Evolutionary conservation across 2,113 vertebrate species (phyloP), one percentile per base, ranked within the genome.

Genomic region (Pogona vitticeps): DNA sequence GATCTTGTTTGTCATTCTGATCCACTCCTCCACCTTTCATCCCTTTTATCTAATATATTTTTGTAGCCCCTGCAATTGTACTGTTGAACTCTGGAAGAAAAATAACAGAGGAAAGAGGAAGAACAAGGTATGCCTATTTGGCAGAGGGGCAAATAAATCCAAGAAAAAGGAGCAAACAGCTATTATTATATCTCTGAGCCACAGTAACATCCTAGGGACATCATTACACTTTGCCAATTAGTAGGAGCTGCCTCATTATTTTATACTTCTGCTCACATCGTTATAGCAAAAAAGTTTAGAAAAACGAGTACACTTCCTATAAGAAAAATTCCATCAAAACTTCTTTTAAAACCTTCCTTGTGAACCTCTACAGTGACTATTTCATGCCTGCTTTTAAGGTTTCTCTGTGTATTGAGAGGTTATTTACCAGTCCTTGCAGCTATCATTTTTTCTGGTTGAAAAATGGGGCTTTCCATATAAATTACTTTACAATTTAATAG

Each of bases 41-140:
- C 8, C 12, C 71, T 33, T 61, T 65, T 75, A 40, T 75, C 56
- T 61, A 65, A 84, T 76, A 84, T 84, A 76, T 76, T 84, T 36
- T 63, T 84, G 46, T 33, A 65, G 56, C 28, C 36, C 65, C 28
- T 84, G 58, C 26, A 59, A 65, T 42, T 84, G 40, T 28, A 76
- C 6, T 31, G 33, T 1, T 58, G 73, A 52, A 83, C 40, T 46
- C 17, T 81, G 63, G 28, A n/a, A 73, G 52, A 59, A 59, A 3
- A 23, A 56, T 4, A 70, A 23, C 21, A 36, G 67, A 72, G 52
- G 21, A 1, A 36, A 7, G 13, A 20, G 23, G 33, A 72, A 20
- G 33, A 83, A 83, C 77, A 56, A 72, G 46, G 20, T 9, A 1
- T 71, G 33, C 70, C 58, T 58, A 72, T 72, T 82, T 72, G 26